phyloP scores from a whole-genome alignment of 1,140 invertebrate genomes.

The Cherax destructor region DNA sequence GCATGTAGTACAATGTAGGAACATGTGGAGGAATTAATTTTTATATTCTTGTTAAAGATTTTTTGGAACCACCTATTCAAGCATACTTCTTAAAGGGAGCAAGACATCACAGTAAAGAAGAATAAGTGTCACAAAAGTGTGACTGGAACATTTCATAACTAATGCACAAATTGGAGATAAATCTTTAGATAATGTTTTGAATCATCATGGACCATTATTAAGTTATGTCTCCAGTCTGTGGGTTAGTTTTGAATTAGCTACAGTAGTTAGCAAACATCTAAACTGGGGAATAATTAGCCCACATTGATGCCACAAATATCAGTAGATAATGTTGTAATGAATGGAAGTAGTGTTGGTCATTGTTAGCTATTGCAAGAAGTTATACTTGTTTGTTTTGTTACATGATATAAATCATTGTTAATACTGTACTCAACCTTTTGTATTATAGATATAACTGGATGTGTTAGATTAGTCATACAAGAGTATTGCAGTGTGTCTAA shows the following conservation, averaged over 20 bases:
- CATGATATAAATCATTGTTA: not conserved
- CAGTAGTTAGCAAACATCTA: not conserved
- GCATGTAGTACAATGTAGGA: too few species aligned
- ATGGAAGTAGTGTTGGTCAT: not conserved
- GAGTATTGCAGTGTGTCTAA: not conserved
- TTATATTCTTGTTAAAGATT: not conserved
- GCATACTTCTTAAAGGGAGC: not conserved
- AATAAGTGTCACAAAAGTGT: too few species aligned
- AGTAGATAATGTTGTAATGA: conserved; percentile 5
- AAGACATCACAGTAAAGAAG: not conserved
- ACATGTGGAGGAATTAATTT: not conserved
- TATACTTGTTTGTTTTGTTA: conserved; percentile 12
- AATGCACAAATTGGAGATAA: too few species aligned
- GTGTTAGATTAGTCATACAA: not conserved
- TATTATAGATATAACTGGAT: not conserved
- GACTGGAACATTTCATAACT: too few species aligned
- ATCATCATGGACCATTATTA: too few species aligned
- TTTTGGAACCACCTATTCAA: not conserved
- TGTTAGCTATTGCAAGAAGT: not conserved
- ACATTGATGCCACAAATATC: not conserved
- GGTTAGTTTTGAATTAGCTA: too few species aligned
- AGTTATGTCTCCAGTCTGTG: too few species aligned
- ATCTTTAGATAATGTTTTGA: too few species aligned
- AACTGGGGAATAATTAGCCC: not conserved
- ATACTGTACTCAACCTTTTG: not conserved